Percentiles rank a stretch among this genome's conserved stretches.
Conservation (phyloP, 2,888 invertebrate genomes). For the Globia sparganii region DNA sequence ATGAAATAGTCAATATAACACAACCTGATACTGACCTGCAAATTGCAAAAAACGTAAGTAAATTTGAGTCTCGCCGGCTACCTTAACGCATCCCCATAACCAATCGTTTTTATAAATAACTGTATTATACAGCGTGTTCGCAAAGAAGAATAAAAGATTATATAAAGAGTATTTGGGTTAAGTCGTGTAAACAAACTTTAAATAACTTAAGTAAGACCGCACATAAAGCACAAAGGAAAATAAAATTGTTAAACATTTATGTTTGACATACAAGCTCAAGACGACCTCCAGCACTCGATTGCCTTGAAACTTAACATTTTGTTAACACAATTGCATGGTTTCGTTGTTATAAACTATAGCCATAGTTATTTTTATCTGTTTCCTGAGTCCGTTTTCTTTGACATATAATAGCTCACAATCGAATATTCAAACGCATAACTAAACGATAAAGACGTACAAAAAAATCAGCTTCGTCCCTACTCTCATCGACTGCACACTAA, state of each 20-base stretch:
- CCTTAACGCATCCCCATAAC: background rate
- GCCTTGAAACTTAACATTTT: conserved; percentile 65
- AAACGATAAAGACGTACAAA: background rate
- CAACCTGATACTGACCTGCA: background rate
- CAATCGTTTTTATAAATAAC: conserved; percentile 6
- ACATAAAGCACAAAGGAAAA: conserved; percentile 49
- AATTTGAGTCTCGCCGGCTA: background rate
- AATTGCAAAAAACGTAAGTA: background rate
- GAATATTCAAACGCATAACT: background rate
- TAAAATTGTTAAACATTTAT: conserved; percentile 53
- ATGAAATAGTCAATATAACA: background rate
- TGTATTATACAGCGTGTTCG: background rate
- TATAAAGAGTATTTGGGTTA: background rate
- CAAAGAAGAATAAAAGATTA: conserved; percentile 1
- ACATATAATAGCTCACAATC: conserved; percentile 15
- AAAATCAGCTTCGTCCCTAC: background rate
- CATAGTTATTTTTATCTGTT: conserved; percentile 19
- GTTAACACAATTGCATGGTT: conserved; percentile 57
- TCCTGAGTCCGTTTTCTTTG: conserved; percentile 10
- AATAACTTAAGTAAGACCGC: conserved; percentile 13
- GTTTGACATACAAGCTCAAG: conserved; percentile 58
- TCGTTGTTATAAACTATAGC: conserved; percentile 26
- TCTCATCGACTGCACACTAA: too few species aligned
- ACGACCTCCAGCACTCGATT: conserved; percentile 61
- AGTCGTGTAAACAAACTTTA: conserved; percentile 30